These are phyloP conservation scores for Prolemur simus DNA, from an alignment of 2,113 vertebrate genomes.

Conservation along the genomic window DNA sequence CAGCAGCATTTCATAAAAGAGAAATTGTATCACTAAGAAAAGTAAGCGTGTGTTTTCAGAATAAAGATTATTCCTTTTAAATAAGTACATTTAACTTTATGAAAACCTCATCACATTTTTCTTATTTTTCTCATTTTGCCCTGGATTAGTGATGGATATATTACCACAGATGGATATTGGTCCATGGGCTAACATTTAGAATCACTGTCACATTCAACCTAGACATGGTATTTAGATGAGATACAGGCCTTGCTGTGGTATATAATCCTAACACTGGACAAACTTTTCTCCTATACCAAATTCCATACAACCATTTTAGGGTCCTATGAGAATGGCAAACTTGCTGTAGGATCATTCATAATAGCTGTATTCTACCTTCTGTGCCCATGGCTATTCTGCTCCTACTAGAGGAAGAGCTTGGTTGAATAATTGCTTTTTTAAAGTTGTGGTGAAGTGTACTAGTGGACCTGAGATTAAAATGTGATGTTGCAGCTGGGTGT, in stretches of 20 bases:
- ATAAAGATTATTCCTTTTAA: slow-evolving; percentile 35
- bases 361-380: background rate
- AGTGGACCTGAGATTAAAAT: background rate
- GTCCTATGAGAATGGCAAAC: background rate
- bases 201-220: background rate
- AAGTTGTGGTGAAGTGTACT: background rate
- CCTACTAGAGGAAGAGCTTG: background rate
- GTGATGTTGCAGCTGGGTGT: background rate
- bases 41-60: slow-evolving; percentile 16
- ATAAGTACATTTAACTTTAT: background rate
- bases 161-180: background rate
- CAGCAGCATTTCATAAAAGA: background rate
- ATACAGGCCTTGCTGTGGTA: background rate
- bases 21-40: background rate
- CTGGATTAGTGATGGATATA: background rate
- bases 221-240: background rate
- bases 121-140: slow-evolving; percentile 18
- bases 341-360: background rate
- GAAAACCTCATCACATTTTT: background rate
- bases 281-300: background rate
- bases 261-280: background rate
- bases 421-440: background rate
- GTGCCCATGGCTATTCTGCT: background rate
- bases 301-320: background rate
- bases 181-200: background rate